Evolutionary conservation across 2,797 vertebrate species (phyloP), one percentile per base, ranked within the genome.

Genomic region (Pelobates cultripes): DNA sequence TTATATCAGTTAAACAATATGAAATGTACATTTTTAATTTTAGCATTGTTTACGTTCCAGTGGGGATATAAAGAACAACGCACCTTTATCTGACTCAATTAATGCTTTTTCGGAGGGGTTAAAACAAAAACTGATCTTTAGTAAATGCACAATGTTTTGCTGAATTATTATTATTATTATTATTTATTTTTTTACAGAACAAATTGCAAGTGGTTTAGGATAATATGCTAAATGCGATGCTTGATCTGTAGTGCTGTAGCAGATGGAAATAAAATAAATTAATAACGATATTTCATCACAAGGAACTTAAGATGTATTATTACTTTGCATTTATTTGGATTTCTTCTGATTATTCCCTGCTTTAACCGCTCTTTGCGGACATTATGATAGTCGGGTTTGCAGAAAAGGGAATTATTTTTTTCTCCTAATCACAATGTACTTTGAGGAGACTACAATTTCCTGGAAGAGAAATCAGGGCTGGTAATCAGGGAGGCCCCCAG

Each of bases 401-500:
- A 82, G 61, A 81, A 44, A 28, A 70, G 66, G 84, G 82, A 90
- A 89, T 75, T 3, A 69, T 88, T 90, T 1, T 57, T 57, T 90
- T 85, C 45, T 61, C 15, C 13, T 64, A 84, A 89, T 79, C 82
- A 74, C 43, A 86, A 89, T 81, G 80, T 85, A 90, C 88, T 92
- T 91, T 91, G 84, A 87, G 89, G 84, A 89, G 86, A 83, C 82
- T 79, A 43, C 79, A 79, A 85, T 89, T 90, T 91, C 88, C 90
- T 87, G 84, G 89, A 90, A 91, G 86, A 86, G 87, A 88, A 91
- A 89, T 89, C 87, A 89, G 88, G 79, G 44, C 55, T 87, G 91
- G 88, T 91, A 89, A 90, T 87, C 87, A 92, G 87, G 3, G 89
- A 91, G 87, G 87, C 88, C 85, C 87, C 90, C 88, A 86, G 89